phyloP scores from a whole-genome alignment of 2,113 vertebrate species.

The Oncorhynchus masou region DNA sequence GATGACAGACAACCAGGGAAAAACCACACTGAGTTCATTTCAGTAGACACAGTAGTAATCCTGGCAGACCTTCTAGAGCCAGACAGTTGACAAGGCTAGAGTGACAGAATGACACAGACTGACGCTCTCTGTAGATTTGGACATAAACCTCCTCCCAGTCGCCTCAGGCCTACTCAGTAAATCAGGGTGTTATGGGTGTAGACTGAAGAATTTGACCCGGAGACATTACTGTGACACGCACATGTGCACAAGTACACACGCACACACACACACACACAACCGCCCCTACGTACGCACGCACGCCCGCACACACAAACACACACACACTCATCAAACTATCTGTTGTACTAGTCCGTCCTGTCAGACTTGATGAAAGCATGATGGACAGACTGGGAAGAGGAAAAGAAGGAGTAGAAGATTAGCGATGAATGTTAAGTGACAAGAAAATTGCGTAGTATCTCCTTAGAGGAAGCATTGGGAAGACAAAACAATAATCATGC shows the following conservation, averaged over 20 bases:
- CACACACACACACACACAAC: background rate
- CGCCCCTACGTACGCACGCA: background rate
- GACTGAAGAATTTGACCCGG: constrained; percentile 33
- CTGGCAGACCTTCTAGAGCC: constrained; percentile 39
- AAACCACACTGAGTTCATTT: constrained; percentile 44
- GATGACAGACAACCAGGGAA: constrained; percentile 29
- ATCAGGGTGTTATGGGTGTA: constrained; percentile 48
- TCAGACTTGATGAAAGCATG: constrained; percentile 52
- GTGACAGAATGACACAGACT: constrained; percentile 46
- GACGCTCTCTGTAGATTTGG: constrained; percentile 34
- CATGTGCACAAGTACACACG: background rate
- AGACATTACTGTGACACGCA: background rate
- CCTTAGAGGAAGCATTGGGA: background rate
- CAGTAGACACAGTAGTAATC: constrained; percentile 58
- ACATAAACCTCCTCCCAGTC: constrained; percentile 24
- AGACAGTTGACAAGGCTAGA: constrained; percentile 43
- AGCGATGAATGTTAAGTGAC: background rate
- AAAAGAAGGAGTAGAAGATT: constrained; percentile 6
- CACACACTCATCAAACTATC: constrained; percentile 3
- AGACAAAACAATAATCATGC: background rate
- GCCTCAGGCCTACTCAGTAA: constrained; percentile 29
- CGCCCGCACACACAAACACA: background rate
- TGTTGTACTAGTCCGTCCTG: constrained; percentile 52
- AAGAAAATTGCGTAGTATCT: background rate
- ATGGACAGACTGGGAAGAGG: constrained; percentile 46